Evolutionary conservation across 2,888 invertebrate species (phyloP).

Genomic region (Xanthia togata): DNA sequence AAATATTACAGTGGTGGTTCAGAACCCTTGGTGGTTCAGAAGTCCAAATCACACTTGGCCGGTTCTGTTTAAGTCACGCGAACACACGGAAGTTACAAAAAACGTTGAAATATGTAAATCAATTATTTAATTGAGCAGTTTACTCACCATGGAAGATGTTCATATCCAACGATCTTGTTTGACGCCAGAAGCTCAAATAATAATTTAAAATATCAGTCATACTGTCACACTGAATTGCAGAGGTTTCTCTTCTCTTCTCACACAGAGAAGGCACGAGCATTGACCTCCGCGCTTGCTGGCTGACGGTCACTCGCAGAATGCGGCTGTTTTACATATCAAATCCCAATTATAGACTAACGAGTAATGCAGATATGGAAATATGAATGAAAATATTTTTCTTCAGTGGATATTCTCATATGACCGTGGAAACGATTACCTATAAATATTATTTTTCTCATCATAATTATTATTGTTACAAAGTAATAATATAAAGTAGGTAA

Average conservation of each 20-base stretch:
- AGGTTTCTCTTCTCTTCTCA: not conserved
- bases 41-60: too few species aligned
- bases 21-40: too few species aligned
- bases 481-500: conserved; percentile 1
- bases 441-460: conserved; percentile 31
- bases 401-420: not conserved
- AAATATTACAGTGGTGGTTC: too few species aligned
- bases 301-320: not conserved
- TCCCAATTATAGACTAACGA: not conserved
- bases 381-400: conserved; percentile 30
- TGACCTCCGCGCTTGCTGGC: not conserved
- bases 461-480: not conserved
- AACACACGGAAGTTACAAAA: not conserved
- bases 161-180: not conserved
- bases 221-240: not conserved
- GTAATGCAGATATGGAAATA: not conserved
- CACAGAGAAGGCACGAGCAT: too few species aligned
- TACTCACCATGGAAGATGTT: conserved; percentile 7
- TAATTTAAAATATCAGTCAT: not conserved
- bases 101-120: too few species aligned
- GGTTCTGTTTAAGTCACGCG: too few species aligned
- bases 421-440: conserved; percentile 4
- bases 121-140: not conserved
- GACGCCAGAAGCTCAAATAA: not conserved
- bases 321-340: not conserved